Evolutionary conservation across 2,797 vertebrate species (phyloP), one percentile per base, ranked within the genome.

Genomic region (Pyrocephalus nanus): DNA sequence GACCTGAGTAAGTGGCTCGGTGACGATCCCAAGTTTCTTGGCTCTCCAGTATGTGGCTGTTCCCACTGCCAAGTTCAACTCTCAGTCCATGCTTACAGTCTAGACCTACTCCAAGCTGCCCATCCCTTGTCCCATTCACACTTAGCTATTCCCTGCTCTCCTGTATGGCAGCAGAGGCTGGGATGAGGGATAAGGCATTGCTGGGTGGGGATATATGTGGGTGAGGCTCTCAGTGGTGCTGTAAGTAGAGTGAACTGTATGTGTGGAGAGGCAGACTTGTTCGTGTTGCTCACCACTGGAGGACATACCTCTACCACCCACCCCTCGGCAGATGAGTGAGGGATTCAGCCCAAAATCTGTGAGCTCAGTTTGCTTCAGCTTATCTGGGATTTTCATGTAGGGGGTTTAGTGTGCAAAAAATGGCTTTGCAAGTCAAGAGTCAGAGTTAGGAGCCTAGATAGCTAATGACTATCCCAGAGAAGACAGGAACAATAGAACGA

Each of bases 281-380:
- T 66, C 15, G 3, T 5, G 8, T 48, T 38, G 7, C 58, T 71
- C 22, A 67, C 30, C 12, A n/a, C 15, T 55, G 19, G 19, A 58
- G 42, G 23, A 43, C 3, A 4, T 0, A 4, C 7, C 18, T 1
- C 12, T 36, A 36, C 25, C 14, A 26, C 9, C 13, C 7, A 12
- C 9, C 15, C 9, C 14, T 8, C 38, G 57, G 32, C 18, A 66
- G 38, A 67, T 6, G 6, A 12, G 6, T 58, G 26, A 77, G 27
- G 21, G 15, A n/a, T 79, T 69, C 58, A 78, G 12, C 11, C 21
- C 48, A 15, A 42, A 74, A 64, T 58, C 25, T 12, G 10, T 70
- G 43, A 53, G 8, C 16, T 38, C 65, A 25, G 3, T 62, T 92
- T 90, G 21, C 27, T 86, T 88, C 27, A 36, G 8, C 34, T 76